phyloP scores from a whole-genome alignment of 2,797 vertebrate species.

The Pseudochaenichthys georgianus region DNA sequence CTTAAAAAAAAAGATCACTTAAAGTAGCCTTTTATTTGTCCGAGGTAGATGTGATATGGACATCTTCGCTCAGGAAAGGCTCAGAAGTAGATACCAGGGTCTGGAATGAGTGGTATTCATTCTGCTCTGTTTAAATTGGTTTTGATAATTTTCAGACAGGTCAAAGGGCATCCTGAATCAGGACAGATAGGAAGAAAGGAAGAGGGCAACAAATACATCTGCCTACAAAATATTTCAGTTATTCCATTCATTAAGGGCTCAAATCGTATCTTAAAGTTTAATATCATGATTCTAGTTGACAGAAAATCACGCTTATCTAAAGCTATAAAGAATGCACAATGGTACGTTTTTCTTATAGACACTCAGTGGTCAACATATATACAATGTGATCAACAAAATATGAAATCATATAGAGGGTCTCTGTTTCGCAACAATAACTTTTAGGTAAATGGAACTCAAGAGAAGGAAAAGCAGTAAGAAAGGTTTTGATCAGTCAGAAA shows the following conservation, averaged over 20 bases:
- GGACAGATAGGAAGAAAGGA: constrained; percentile 28
- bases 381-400: background rate
- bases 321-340: background rate
- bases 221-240: constrained; percentile 21
- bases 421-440: background rate
- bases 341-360: background rate
- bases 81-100: constrained; percentile 1
- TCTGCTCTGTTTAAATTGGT: constrained; percentile 23
- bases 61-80: constrained; percentile 5
- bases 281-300: background rate
- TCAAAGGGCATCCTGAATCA: constrained; percentile 56
- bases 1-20: background rate
- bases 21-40: background rate
- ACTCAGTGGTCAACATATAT: background rate
- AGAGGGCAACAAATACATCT: constrained; percentile 12
- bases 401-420: background rate
- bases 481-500: background rate
- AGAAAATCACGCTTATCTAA: background rate
- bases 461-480: background rate
- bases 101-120: constrained; percentile 39
- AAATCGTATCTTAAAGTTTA: background rate
- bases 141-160: constrained; percentile 30
- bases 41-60: background rate
- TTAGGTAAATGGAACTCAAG: background rate
- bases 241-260: background rate